phyloP scores from a whole-genome alignment of 1,140 invertebrate genomes.

The Nymphalis io region DNA sequence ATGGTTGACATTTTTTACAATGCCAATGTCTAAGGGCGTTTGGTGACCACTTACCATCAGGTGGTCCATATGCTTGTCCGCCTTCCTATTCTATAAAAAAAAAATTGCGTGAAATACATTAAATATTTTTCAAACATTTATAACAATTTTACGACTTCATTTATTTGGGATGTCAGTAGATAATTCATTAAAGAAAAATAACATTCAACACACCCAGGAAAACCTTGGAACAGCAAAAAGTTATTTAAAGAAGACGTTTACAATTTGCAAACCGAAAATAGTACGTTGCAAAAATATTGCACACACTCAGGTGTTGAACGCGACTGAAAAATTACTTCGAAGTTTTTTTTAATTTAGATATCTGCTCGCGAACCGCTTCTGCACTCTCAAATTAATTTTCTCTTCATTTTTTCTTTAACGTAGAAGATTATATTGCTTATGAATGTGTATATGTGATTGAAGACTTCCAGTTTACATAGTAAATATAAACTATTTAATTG shows the following conservation, averaged over 20 bases:
- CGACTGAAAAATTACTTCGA: conserved; percentile 17
- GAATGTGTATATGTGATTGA: no score
- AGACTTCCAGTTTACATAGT: no score
- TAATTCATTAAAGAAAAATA: not conserved
- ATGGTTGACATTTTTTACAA: no score
- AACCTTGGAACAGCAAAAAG: conserved; percentile 11
- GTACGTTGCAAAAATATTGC: conserved; percentile 13
- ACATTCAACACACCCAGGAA: not conserved
- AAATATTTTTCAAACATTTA: not conserved
- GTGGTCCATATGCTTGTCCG: no score
- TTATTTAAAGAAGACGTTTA: conserved; percentile 14
- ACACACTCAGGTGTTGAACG: conserved; percentile 3
- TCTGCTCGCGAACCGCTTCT: not conserved
- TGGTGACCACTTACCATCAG: no score
- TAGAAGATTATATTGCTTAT: no score
- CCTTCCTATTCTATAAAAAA: no score
- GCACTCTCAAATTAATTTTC: not conserved
- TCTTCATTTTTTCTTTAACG: not conserved
- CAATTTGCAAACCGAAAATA: conserved; percentile 16
- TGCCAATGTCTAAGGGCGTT: no score
- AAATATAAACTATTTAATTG: no score
- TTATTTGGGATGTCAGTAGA: not conserved
- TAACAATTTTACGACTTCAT: not conserved
- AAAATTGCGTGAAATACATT: no score
- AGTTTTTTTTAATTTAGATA: conserved; percentile 17